These are phyloP conservation scores for Platichthys flesus DNA, from an alignment of 2,113 vertebrate genomes.

Conservation along the genomic window DNA sequence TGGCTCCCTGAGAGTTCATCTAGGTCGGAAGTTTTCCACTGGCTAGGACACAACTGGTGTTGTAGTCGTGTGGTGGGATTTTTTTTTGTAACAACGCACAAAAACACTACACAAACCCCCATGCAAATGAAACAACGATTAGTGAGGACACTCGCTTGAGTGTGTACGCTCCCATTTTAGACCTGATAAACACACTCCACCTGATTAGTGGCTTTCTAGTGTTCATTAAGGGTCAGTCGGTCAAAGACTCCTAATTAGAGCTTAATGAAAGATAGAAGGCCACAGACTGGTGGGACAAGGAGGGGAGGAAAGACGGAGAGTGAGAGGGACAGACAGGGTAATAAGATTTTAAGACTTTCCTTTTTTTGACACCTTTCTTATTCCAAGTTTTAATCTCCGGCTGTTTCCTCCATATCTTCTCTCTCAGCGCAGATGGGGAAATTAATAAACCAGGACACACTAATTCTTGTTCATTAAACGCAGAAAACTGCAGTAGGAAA, in stretches of 20 bases:
- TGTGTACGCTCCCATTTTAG: constrained; percentile 2
- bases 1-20: constrained; percentile 49
- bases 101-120: neutral
- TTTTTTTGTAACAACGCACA: neutral
- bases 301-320: neutral
- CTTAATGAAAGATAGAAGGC: constrained; percentile 65
- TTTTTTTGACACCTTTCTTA: neutral
- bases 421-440: neutral
- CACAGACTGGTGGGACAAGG: constrained; percentile 7
- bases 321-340: neutral
- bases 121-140: constrained; percentile 16
- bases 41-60: constrained; percentile 17
- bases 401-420: neutral
- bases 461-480: neutral
- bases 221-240: constrained; percentile 61
- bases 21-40: constrained; percentile 33
- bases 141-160: constrained; percentile 29
- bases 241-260: constrained; percentile 63
- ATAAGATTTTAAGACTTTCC: neutral
- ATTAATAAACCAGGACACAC: neutral
- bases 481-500: constrained; percentile 15
- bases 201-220: constrained; percentile 62
- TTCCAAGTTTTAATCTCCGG: neutral
- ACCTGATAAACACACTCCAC: constrained; percentile 54
- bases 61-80: neutral